phyloP scores from a whole-genome alignment of 2,888 invertebrate species.

The Lepidochrysops patricia region DNA sequence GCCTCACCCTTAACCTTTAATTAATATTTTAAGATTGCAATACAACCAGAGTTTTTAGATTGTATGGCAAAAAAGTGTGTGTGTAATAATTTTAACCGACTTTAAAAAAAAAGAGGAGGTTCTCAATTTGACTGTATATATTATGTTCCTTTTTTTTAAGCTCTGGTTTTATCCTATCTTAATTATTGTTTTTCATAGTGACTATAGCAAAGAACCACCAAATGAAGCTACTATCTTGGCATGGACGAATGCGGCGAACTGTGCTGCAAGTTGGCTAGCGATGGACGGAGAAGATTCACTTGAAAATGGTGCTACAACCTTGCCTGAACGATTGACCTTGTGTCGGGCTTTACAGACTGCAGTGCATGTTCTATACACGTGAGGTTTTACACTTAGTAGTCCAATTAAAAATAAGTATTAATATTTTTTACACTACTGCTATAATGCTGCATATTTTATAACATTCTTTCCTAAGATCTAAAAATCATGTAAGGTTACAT shows the following conservation, averaged over 20 bases:
- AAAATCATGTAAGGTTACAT: too few relatives aligned
- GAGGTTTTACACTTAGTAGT: constrained; percentile 28
- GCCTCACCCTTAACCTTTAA: too few relatives aligned
- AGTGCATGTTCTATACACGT: constrained; percentile 55
- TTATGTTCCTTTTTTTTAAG: neutral
- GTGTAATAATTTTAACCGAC: too few relatives aligned
- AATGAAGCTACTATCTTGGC: constrained; percentile 42
- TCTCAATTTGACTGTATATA: too few relatives aligned
- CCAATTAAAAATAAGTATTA: neutral
- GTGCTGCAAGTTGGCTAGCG: constrained; percentile 56
- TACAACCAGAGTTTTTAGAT: too few relatives aligned
- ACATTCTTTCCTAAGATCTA: too few relatives aligned
- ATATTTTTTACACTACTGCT: too few relatives aligned
- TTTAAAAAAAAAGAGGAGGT: too few relatives aligned
- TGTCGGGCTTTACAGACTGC: constrained; percentile 49
- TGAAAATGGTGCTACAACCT: constrained; percentile 37
- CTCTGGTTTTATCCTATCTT: too few relatives aligned
- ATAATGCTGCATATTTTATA: too few relatives aligned
- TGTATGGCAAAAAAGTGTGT: too few relatives aligned
- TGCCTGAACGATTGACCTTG: constrained; percentile 55
- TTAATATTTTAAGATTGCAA: too few relatives aligned
- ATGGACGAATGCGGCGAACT: constrained; percentile 52
- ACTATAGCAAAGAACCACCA: constrained; percentile 46
- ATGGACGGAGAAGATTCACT: constrained; percentile 48
- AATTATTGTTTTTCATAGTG: constrained; percentile 27